Conservation (phyloP, 2,797 vertebrate species). For the Sebastes variabilis region DNA sequence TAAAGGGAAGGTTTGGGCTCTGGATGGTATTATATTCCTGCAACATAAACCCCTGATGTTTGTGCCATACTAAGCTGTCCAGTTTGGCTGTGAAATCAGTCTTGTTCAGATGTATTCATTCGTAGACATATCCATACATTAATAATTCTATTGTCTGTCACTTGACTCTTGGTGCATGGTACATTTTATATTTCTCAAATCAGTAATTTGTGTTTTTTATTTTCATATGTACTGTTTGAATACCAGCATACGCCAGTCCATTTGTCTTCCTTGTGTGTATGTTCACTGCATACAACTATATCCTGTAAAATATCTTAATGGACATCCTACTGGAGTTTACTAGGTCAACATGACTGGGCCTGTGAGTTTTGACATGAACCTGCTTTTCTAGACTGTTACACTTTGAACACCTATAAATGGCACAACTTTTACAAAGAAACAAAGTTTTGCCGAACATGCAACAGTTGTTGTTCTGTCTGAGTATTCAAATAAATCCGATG, state of each 20-base stretch:
- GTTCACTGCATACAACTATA: not conserved
- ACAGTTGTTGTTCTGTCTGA: not conserved
- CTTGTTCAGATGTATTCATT: not conserved
- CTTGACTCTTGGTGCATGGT: not conserved
- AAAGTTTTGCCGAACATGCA: not conserved
- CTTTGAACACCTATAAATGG: not conserved
- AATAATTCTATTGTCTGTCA: not conserved
- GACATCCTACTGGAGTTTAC: not conserved
- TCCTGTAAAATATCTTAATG: not conserved
- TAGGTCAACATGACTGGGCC: not conserved
- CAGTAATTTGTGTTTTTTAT: not conserved
- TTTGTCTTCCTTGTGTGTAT: not conserved
- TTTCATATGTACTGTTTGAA: not conserved
- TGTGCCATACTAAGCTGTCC: not conserved
- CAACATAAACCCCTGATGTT: not conserved
- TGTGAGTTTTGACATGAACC: not conserved
- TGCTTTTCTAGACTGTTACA: slow-evolving; percentile 23
- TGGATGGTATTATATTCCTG: not conserved
- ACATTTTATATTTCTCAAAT: not conserved
- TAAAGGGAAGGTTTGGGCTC: not conserved
- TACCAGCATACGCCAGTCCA: not conserved
- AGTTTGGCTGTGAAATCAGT: slow-evolving; percentile 8
- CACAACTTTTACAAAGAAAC: slow-evolving; percentile 3
- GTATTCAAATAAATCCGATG: slow-evolving; percentile 47
- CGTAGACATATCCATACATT: not conserved